These are phyloP conservation scores for Cordylochernes scorpioides DNA, from an alignment of 2,888 invertebrate species.

Conservation along the genomic window DNA sequence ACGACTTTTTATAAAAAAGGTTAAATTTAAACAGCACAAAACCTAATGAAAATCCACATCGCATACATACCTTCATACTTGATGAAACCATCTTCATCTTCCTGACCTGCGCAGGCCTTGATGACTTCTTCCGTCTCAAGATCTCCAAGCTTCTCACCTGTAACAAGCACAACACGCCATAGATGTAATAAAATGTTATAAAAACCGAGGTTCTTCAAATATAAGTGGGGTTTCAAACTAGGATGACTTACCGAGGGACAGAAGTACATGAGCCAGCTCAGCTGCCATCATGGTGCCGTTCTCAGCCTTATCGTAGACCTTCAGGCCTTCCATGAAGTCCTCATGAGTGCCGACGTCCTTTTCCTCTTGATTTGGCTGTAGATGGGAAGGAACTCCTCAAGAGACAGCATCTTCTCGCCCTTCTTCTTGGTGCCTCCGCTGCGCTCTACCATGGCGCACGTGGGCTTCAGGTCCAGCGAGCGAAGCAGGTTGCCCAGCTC, in stretches of 20 bases:
- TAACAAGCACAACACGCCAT: no score
- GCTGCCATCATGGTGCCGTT: slow-evolving; percentile 87
- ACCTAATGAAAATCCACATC: no score
- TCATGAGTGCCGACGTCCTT: slow-evolving; percentile 93
- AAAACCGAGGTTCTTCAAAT: not conserved
- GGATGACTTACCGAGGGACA: slow-evolving; percentile 48
- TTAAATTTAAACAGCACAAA: no score
- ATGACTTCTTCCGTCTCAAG: slow-evolving; percentile 46
- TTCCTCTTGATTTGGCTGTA: slow-evolving; percentile 80
- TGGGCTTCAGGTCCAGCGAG: slow-evolving; percentile 84
- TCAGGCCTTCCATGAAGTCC: slow-evolving; percentile 97
- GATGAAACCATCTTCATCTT: slow-evolving; percentile 81
- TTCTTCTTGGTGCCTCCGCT: slow-evolving; percentile 89
- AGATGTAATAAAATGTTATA: not conserved
- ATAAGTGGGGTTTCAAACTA: slow-evolving; percentile 1
- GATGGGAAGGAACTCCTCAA: slow-evolving; percentile 97
- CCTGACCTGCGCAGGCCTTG: slow-evolving; percentile 63
- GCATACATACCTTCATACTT: slow-evolving; percentile 83
- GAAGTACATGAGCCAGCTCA: slow-evolving; percentile 84
- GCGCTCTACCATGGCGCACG: slow-evolving; percentile 69
- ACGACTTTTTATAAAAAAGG: no score
- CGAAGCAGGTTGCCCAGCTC: slow-evolving; percentile 82
- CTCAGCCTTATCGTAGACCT: slow-evolving; percentile 95
- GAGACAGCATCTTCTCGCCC: slow-evolving; percentile 67
- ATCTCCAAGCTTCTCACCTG: slow-evolving; percentile 61